Conservation (phyloP, 2,888 invertebrate genomes). For the Xanthostigma xanthostigma region DNA sequence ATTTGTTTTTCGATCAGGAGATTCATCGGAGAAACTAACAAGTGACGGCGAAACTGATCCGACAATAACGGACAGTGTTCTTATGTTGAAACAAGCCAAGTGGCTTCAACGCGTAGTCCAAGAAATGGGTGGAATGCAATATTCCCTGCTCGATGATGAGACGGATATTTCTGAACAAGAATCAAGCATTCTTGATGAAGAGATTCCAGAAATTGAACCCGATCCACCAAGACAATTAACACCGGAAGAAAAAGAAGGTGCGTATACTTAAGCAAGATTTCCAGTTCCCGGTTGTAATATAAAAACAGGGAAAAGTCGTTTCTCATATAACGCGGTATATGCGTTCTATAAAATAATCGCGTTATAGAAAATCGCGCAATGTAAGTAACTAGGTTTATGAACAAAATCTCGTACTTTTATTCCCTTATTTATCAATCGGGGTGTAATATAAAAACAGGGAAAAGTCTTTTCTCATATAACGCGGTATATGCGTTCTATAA, state of each 20-base stretch:
- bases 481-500: too few relatives aligned
- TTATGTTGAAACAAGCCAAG: slow-evolving; percentile 24
- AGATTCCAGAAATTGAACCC: slow-evolving; percentile 34
- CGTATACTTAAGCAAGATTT: slow-evolving; percentile 1
- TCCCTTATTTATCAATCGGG: background rate
- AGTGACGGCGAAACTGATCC: too few relatives aligned
- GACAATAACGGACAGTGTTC: slow-evolving; percentile 20
- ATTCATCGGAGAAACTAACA: slow-evolving; percentile 1
- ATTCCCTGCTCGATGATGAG: slow-evolving; percentile 23
- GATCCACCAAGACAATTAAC: slow-evolving; percentile 36
- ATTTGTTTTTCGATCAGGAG: background rate
- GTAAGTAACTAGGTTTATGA: too few relatives aligned
- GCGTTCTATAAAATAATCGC: too few relatives aligned
- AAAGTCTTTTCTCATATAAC: too few relatives aligned
- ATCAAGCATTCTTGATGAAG: slow-evolving; percentile 22
- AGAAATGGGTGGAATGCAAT: slow-evolving; percentile 26
- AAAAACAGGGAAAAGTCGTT: too few relatives aligned
- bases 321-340: too few relatives aligned
- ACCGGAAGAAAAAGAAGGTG: slow-evolving; percentile 52
- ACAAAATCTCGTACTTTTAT: too few relatives aligned
- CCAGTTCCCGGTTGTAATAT: background rate
- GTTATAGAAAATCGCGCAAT: too few relatives aligned
- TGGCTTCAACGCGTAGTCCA: slow-evolving; percentile 31
- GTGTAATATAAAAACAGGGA: too few relatives aligned
- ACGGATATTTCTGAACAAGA: slow-evolving; percentile 31